Base-by-base conservation (phyloP, 2,888 invertebrate species). In the Thymelicus lineola region DNA sequence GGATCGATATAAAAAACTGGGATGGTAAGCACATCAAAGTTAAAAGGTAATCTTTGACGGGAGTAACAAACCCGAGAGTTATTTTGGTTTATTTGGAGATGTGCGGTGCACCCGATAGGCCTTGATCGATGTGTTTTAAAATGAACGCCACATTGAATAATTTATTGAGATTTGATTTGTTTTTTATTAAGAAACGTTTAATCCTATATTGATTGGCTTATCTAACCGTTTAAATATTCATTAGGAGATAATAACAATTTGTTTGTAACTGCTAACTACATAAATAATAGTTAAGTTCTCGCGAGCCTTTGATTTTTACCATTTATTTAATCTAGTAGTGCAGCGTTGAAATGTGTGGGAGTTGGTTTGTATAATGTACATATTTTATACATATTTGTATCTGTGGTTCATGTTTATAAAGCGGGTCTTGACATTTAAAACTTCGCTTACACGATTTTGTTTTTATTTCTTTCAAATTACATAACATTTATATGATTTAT, bases 121-220 rank as follows among this genome's bases (percentile, higher is more conserved):
- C 79, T 83, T 88, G 88, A 88, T 87, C 84, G 87, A 87, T 88
- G 86, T 84, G 76, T 86, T 85, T 85, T 84, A 84, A 86, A 86
- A 84, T 80, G 84, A 85, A 82, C 80, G 77, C 73, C 74, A 77
- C 80, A 82, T 85, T 83, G 82, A 84, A 85, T 86, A 86, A 87
- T 86, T 87, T 87, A 88, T 88, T 81, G 79, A 75, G 72, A 77
- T 80, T 75, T 76, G 75, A 83, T 80, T 79, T 79, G 48, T 69
- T 76, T 78, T 79, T 80, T 79, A 81, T 79, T 77, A 75, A 80
- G 82, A 82, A 79, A 69, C 74, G 78, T 82, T 83, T 84, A 84
- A 70, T 70, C 64, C 84, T 83, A 78, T 77, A 73, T 78, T 80
- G 80, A 83, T 75, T 78, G 76, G 74, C 73, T 77, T 77, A 80